Conservation (phyloP, 2,888 invertebrate genomes). For the Cantharis rufa region DNA sequence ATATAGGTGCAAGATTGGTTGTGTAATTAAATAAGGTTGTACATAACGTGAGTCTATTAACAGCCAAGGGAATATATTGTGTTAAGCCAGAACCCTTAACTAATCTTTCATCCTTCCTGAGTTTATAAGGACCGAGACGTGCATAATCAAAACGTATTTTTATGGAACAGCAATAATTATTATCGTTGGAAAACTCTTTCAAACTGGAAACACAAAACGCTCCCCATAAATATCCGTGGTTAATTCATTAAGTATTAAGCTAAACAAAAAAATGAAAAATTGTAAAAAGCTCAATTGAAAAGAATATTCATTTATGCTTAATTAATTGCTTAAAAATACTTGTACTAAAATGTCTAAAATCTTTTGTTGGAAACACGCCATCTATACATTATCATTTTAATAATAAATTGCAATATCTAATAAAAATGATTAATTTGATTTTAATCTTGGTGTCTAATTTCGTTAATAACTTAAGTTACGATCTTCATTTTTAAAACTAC, state of each 20-base stretch:
- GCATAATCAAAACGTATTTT: constrained; percentile 24
- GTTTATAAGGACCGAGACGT: constrained; percentile 14
- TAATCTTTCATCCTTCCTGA: constrained; percentile 38
- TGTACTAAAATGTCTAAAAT: not conserved
- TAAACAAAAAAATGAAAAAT: not conserved
- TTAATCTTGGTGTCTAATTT: constrained; percentile 9
- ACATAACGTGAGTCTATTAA: constrained; percentile 44
- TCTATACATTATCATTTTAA: constrained; percentile 17
- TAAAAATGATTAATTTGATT: constrained; percentile 13
- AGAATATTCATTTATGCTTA: constrained; percentile 4
- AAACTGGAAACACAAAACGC: not conserved
- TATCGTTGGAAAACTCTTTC: not conserved
- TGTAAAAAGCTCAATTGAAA: not conserved
- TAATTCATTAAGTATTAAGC: not conserved
- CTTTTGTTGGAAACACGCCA: constrained; percentile 13
- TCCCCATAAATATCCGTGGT: not conserved
- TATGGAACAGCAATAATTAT: constrained; percentile 11
- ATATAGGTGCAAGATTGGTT: constrained; percentile 24
- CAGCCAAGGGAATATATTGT: constrained; percentile 43
- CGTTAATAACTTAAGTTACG: not conserved
- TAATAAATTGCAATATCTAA: constrained; percentile 8
- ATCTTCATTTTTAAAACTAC: not conserved
- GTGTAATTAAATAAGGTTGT: constrained; percentile 41
- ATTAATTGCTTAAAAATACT: constrained; percentile 9
- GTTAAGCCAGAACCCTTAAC: constrained; percentile 42